Percentiles rank a stretch among this genome's conserved stretches.
Evolutionary conservation across 1,140 invertebrate genomes (phyloP).

Genomic region (Saxidomus purpurata): DNA sequence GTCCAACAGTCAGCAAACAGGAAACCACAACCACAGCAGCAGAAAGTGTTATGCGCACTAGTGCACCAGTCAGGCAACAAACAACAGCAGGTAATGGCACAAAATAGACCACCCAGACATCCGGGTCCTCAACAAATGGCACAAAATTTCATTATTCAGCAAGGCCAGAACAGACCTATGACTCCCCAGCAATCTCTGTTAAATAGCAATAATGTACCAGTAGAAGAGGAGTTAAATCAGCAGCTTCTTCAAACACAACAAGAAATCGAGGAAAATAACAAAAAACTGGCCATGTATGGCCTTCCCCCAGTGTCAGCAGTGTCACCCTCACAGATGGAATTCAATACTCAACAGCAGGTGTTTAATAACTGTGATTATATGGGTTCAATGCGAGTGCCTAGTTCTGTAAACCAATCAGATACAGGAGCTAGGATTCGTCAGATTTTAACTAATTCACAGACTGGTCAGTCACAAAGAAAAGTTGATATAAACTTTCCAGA

Average conservation of each 20-base stretch:
- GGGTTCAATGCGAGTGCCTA: neutral
- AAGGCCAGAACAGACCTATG: neutral
- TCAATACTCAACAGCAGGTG: conserved; percentile 6
- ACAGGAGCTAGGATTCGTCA: neutral
- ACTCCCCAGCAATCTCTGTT: neutral
- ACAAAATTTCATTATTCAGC: neutral
- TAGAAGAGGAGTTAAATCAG: conserved; percentile 9
- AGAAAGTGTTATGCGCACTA: neutral
- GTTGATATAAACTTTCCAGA: conserved; percentile 27
- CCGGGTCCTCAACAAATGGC: neutral
- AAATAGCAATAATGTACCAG: neutral
- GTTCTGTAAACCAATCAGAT: neutral
- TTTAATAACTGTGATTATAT: conserved; percentile 20
- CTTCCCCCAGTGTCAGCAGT: neutral
- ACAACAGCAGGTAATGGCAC: neutral
- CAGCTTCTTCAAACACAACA: neutral
- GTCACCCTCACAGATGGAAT: neutral
- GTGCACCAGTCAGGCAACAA: neutral
- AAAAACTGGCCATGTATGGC: neutral
- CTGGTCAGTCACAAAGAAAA: neutral
- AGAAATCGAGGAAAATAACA: conserved; percentile 44
- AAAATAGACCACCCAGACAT: neutral
- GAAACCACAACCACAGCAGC: neutral
- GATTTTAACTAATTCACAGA: neutral
- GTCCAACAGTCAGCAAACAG: neutral